Conservation (phyloP, 2,797 vertebrate genomes). For the Chaunax sp. region DNA sequence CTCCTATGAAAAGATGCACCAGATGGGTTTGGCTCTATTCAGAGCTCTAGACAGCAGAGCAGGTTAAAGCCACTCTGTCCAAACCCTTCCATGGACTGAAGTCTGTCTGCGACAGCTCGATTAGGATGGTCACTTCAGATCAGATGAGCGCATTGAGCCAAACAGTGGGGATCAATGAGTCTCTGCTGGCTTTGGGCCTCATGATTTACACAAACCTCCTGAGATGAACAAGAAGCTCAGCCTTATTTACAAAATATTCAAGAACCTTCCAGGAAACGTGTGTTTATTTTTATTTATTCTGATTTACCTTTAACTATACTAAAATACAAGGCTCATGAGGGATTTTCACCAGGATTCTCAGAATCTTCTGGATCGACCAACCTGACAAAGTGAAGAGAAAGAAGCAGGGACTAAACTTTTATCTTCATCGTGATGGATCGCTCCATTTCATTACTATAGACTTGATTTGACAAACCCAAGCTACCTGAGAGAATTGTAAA, state of each 20-base stretch:
- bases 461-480: not conserved
- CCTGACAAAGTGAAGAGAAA: not conserved
- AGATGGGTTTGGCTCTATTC: conserved; percentile 17
- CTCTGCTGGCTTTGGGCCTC: not conserved
- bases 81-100: not conserved
- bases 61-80: conserved; percentile 8
- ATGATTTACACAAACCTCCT: conserved; percentile 4
- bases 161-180: conserved; percentile 1
- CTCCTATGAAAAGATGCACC: not conserved
- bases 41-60: conserved; percentile 9
- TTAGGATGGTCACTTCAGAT: conserved; percentile 10
- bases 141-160: conserved; percentile 2
- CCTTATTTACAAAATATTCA: conserved; percentile 7
- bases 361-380: not conserved
- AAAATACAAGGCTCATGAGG: not conserved
- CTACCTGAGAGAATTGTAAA: not conserved
- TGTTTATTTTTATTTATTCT: conserved; percentile 3
- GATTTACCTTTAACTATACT: not conserved
- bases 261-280: not conserved
- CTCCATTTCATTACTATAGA: not conserved
- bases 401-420: not conserved
- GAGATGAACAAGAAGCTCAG: not conserved
- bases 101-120: conserved; percentile 17
- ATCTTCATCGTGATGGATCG: not conserved
- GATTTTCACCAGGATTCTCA: conserved; percentile 1